A percentile compares a stretch with the other conserved stretches of the same genome.
phyloP scores from a whole-genome alignment of 2,113 vertebrate genomes.

The Seriola dumerili region DNA sequence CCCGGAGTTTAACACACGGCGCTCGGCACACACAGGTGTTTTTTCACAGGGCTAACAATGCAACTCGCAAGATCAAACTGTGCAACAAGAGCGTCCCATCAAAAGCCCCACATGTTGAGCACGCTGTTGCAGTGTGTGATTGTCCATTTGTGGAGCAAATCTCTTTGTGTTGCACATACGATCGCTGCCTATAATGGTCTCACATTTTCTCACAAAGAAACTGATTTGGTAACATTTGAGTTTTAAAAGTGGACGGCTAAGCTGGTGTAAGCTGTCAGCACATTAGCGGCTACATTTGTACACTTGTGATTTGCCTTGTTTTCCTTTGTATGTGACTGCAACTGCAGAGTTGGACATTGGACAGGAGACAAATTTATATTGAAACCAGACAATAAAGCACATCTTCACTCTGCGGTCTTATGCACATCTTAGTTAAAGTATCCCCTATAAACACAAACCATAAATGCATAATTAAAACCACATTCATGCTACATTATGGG shows the following conservation, averaged over 20 bases:
- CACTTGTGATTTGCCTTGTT: neutral
- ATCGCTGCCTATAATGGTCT: neutral
- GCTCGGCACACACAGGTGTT: conserved; percentile 32
- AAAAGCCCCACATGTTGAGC: conserved; percentile 24
- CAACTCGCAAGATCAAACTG: conserved; percentile 29
- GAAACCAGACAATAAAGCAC: conserved; percentile 22
- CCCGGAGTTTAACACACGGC: conserved; percentile 51
- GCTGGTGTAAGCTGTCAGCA: conserved; percentile 30
- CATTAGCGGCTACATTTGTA: conserved; percentile 26
- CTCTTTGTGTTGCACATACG: neutral
- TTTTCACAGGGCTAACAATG: conserved; percentile 7
- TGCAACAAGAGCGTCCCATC: neutral
- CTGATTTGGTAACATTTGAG: neutral
- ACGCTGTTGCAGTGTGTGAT: neutral
- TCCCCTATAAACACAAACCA: conserved; percentile 32
- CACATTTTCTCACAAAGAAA: neutral
- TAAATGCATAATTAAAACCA: conserved; percentile 18
- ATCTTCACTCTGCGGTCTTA: conserved; percentile 2
- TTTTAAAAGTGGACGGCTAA: conserved; percentile 1
- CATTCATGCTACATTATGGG: neutral
- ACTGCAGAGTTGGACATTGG: neutral
- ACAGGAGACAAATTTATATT: neutral
- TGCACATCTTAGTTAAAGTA: conserved; percentile 2
- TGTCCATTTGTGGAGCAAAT: neutral
- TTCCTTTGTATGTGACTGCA: neutral